Evolutionary conservation across 2,888 invertebrate genomes (phyloP), one percentile per base, ranked within the genome.

Genomic region (Phortica okadai): DNA sequence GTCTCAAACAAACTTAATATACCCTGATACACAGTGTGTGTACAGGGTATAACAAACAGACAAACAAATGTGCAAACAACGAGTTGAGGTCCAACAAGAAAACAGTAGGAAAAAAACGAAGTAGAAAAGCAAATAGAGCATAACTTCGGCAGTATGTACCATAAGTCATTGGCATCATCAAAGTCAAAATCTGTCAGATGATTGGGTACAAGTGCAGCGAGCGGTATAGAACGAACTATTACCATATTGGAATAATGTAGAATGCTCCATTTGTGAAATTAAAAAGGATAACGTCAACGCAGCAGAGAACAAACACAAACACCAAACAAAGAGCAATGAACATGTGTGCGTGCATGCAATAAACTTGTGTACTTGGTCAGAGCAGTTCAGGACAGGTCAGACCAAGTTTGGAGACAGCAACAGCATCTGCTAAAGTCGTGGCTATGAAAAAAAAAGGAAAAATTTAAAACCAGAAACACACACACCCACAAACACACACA

Each of bases 241-340:
- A 62, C 74, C 74, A 45, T 62, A 74, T 62, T 74, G 74, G 21
- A 73, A 74, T 74, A 54, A 70, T 54, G 54, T 64, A 45, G 44
- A 74, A 59, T 25, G 62, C 74, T 74, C 62, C 74, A 74, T 74
- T 74, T 74, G 74, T 62, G 74, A 74, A 74, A 74, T 74, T 62
- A 74, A 64, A 74, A 74, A 74, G 74, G 62, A 74, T 74, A 50
- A 54, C 16, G 50, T 70, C 21, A 42, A 14, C 16, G 64, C 64
- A 64, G 64, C 33, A 21, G 14, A 50, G 33, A 2, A 50, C 6
- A 6, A 2, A 50, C 50, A 62, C 62, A 8, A 25, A 25, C 62
- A 1, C 6, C n/a, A 7, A 62, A 62, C 62, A 56, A 56, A 56
- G 14, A 56, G 14, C n/a, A 56, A 33, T 5, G 33, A 56, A 56